Evolutionary conservation across 2,113 vertebrate genomes (phyloP).

Genomic region (Odocoileus hemionus): DNA sequence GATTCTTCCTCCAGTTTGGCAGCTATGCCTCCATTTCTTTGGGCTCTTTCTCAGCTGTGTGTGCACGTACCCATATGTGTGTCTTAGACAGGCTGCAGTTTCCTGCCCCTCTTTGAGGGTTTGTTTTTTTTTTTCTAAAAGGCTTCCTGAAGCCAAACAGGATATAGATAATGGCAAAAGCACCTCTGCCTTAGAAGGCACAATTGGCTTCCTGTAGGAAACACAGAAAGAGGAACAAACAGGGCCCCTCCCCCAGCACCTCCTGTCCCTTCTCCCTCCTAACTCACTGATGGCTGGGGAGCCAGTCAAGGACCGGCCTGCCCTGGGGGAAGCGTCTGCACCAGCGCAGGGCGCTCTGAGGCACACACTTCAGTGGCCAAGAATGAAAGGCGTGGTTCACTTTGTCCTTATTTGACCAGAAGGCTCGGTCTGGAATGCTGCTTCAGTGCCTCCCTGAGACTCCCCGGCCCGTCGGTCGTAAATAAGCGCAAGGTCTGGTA

Average conservation of each 20-base stretch:
- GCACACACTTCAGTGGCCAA: neutral
- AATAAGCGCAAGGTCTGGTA: constrained; percentile 30
- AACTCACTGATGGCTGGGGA: neutral
- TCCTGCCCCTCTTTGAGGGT: neutral
- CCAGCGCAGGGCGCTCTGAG: neutral
- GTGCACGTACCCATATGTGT: rapidly evolving
- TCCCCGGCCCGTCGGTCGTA: neutral
- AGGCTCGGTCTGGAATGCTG: constrained; percentile 11
- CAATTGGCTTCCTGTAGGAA: neutral
- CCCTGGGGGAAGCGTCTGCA: neutral
- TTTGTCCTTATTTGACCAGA: constrained; percentile 74
- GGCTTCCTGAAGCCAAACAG: neutral
- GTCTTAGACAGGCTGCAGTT: neutral
- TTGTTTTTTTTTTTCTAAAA: neutral
- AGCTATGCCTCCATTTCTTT: rapidly evolving
- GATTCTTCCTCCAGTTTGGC: neutral
- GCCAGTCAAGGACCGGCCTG: neutral
- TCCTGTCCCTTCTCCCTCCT: neutral
- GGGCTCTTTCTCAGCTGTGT: neutral
- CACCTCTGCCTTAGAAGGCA: neutral
- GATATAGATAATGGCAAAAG: neutral
- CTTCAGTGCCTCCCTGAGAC: neutral
- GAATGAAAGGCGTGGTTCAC: constrained; percentile 57
- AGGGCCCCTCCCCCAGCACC: neutral
- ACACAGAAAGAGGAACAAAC: neutral